Evolutionary conservation across 2,113 vertebrate species (phyloP).

Genomic region (Naja naja): DNA sequence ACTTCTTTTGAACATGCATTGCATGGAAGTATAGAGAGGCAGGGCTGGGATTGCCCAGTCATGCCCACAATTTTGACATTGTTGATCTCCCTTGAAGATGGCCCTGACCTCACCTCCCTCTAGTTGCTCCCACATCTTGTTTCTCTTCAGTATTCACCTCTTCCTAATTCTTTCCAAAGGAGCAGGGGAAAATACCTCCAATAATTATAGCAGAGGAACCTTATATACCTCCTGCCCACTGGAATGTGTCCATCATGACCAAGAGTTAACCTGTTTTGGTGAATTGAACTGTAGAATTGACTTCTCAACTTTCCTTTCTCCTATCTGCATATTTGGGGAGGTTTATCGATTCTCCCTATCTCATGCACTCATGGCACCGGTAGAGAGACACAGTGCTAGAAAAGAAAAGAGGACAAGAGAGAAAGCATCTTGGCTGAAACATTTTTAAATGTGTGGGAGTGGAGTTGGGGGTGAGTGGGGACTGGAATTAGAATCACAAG

Average conservation of each 20-base stretch:
- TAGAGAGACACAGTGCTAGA: neutral
- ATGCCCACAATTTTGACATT: neutral
- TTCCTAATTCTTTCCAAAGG: neutral
- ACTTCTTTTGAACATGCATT: neutral
- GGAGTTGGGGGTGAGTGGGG: neutral
- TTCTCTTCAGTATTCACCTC: neutral
- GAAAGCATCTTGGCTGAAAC: neutral
- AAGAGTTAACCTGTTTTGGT: neutral
- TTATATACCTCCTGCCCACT: neutral
- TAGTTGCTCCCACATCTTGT: neutral
- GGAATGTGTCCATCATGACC: neutral
- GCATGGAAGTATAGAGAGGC: neutral
- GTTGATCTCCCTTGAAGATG: neutral
- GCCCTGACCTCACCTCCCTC: neutral
- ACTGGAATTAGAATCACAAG: neutral
- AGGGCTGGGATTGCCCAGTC: neutral
- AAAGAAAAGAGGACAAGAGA: neutral
- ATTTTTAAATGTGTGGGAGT: neutral
- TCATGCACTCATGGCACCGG: neutral
- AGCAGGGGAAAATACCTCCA: neutral
- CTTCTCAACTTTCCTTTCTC: neutral
- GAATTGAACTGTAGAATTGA: neutral
- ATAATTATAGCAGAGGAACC: neutral
- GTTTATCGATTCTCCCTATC: neutral
- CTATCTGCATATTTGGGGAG: neutral